Evolutionary conservation across 2,113 vertebrate species (phyloP).

Genomic region (Platichthys stellatus): DNA sequence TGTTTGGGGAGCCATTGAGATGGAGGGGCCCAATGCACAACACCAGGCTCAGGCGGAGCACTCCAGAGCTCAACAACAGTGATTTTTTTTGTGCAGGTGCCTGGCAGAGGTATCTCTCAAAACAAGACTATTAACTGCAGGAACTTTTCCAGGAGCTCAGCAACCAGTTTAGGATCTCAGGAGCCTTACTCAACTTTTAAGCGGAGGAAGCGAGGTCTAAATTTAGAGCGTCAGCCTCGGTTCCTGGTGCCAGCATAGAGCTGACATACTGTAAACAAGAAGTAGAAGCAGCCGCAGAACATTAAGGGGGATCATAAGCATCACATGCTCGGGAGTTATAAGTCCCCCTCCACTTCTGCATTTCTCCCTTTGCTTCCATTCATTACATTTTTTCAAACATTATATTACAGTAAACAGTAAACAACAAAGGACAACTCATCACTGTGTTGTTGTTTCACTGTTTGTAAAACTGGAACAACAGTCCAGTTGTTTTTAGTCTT

Average conservation of each 20-base stretch:
- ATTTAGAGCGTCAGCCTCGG: background rate
- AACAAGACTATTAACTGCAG: constrained; percentile 12
- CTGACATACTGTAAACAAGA: background rate
- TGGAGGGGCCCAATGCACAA: background rate
- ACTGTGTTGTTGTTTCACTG: background rate
- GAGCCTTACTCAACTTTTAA: background rate
- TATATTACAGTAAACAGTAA: background rate
- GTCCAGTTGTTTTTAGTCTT: too few species aligned
- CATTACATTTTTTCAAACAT: constrained; percentile 9
- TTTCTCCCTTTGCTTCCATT: background rate
- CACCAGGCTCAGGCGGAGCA: background rate
- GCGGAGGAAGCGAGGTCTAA: background rate
- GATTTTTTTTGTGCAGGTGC: background rate
- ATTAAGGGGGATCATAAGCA: background rate
- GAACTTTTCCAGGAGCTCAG: constrained; percentile 10
- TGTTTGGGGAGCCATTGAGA: background rate
- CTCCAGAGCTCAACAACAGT: background rate
- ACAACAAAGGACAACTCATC: background rate
- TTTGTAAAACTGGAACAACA: background rate
- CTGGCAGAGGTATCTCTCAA: constrained; percentile 4
- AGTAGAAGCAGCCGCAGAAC: background rate
- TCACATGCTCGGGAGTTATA: background rate
- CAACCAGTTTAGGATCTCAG: background rate
- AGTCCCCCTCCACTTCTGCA: background rate
- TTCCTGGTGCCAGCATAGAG: background rate